Percentiles rank a stretch among this genome's conserved stretches.
Evolutionary conservation across 2,888 invertebrate species (phyloP).

Genomic region (Thymelicus acteon): DNA sequence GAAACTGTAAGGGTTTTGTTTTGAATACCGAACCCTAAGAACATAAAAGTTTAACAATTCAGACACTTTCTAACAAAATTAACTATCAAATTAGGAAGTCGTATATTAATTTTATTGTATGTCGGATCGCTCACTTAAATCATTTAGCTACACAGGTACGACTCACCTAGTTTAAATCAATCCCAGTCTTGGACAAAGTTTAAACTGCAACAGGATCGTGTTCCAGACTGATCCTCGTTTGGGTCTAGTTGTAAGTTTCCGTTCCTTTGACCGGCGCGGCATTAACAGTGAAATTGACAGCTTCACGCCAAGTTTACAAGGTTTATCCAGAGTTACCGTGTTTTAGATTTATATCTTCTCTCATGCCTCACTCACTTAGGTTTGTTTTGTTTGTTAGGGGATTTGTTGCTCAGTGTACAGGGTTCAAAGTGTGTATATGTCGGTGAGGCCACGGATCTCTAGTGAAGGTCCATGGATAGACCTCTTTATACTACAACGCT

Average conservation of each 20-base stretch:
- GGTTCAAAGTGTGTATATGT: no score
- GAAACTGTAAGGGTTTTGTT: no score
- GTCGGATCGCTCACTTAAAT: neutral
- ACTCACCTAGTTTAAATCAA: constrained; percentile 1
- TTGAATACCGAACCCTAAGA: no score
- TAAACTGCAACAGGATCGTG: constrained; percentile 48
- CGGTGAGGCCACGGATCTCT: no score
- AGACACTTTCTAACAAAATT: no score
- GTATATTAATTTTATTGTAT: no score
- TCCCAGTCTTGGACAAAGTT: constrained; percentile 38
- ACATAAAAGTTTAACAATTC: no score
- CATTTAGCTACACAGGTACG: neutral
- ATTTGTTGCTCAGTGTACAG: no score
- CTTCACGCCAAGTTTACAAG: constrained; percentile 39
- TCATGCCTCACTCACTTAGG: constrained; percentile 11
- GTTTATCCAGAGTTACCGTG: constrained; percentile 13
- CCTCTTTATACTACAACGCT: no score
- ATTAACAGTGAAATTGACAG: constrained; percentile 48
- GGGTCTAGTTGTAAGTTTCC: constrained; percentile 46
- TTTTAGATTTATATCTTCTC: constrained; percentile 21
- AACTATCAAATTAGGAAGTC: no score
- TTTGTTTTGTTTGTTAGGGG: no score
- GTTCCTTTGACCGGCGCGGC: constrained; percentile 41
- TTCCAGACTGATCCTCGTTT: constrained; percentile 45
- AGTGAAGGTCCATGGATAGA: no score